A percentile compares a stretch with the other conserved stretches of the same genome.
phyloP scores from a whole-genome alignment of 2,113 vertebrate genomes.

The Formicarius rufipectus region DNA sequence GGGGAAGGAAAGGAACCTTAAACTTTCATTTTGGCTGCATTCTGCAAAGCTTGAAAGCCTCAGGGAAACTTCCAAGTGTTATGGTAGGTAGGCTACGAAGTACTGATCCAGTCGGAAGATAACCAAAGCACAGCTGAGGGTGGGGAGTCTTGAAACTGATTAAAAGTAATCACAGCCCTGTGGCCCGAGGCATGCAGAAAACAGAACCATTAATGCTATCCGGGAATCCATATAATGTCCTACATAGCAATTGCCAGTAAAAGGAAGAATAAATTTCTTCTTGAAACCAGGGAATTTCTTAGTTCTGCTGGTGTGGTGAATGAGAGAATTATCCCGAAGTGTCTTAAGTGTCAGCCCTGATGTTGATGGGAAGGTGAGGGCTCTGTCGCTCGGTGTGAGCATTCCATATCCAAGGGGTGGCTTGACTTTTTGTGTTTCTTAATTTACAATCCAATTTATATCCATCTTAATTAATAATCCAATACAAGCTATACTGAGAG shows the following conservation, averaged over 20 bases:
- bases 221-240: constrained; percentile 49
- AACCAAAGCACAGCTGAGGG: constrained; percentile 37
- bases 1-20: background rate
- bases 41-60: constrained; percentile 34
- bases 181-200: constrained; percentile 58
- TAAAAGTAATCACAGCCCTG: constrained; percentile 59
- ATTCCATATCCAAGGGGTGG: background rate
- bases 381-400: background rate
- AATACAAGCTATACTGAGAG: background rate
- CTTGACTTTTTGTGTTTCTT: background rate
- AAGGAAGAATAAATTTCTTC: constrained; percentile 16
- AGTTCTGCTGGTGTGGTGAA: background rate
- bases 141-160: constrained; percentile 64
- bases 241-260: constrained; percentile 52
- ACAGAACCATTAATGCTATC: constrained; percentile 45
- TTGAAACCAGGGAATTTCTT: constrained; percentile 24
- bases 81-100: background rate
- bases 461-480: background rate
- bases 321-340: constrained; percentile 26
- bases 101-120: constrained; percentile 55
- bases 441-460: background rate
- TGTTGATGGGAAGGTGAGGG: constrained; percentile 8
- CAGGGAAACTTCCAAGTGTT: constrained; percentile 23
- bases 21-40: constrained; percentile 44
- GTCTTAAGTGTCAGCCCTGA: background rate